Base-by-base conservation (phyloP, 2,888 invertebrate species). In the Lutraria lutraria region DNA sequence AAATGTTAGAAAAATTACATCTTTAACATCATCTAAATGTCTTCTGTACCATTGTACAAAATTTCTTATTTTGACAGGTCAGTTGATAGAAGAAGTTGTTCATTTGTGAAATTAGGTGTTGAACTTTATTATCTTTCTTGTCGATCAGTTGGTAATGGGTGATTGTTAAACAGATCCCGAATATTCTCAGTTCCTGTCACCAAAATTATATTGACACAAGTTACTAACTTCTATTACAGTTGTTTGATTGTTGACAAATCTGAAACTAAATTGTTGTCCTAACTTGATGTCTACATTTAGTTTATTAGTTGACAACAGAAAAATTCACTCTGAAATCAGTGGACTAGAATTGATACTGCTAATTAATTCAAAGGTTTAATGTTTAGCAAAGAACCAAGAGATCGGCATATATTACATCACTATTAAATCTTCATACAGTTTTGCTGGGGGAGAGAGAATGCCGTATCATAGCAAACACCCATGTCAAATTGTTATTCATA, bases 101-200 rank as follows among this genome's bases (percentile, higher is more conserved):
- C 19, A 29, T 34, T 83, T 83, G 68, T 83, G 68, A 72, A 43
- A 29, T 63, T 34, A 72, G 72, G 68, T 68, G 83, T 83, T 72
- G 72, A 72, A 53, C 43, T 81, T 53, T 52, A 52, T 81, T 81
- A 43, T 81, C 81, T 53, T 0, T 53, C 25, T 53, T 25, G 63
- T 8, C 25, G 63, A 68, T 68, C 63, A 25, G 63, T 68, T n/a
- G n/a, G n/a, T 25, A 68, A 68, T n/a, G 63, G 15, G 2, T 15
- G 56, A 16, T 56, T 12, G 13, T 12, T 56, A 19, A 16, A 25
- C 25, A 12, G 12, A 68, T 68, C 8, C 12, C n/a, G 25, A 68
- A 25, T 25, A 25, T n/a, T 25, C 63, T 8, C 25, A 8, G 21
- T 25, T 43, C n/a, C 25, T 68, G 25, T 25, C 25, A 68, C n/a